These are phyloP conservation scores for Thalassaphorura encarpata DNA, from an alignment of 1,140 invertebrate species.

Conservation along the genomic window DNA sequence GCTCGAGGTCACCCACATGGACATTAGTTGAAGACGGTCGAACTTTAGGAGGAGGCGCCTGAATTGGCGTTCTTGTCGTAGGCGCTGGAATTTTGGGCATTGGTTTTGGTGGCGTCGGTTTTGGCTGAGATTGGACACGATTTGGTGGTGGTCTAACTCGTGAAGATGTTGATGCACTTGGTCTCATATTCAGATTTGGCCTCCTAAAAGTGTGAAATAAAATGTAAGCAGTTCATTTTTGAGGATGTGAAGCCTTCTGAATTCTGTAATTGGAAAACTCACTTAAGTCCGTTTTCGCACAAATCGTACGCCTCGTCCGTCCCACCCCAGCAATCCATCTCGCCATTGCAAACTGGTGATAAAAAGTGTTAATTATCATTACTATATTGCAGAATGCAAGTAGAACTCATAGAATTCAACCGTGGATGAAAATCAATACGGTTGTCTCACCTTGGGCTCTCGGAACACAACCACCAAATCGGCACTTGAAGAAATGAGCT, in stretches of 20 bases:
- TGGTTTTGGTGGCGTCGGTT: no score
- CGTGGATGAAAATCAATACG: no score
- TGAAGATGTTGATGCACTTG: neutral
- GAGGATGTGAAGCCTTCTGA: neutral
- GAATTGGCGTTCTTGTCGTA: no score
- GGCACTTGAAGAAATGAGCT: slow-evolving; percentile 3
- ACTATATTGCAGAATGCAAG: no score
- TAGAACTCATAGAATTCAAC: no score
- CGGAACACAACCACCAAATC: slow-evolving; percentile 14
- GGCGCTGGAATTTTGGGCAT: no score
- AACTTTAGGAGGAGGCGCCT: no score
- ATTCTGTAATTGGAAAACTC: neutral
- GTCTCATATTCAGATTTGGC: neutral
- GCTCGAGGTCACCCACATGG: no score
- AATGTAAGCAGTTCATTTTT: neutral
- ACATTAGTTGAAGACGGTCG: no score
- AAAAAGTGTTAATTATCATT: no score
- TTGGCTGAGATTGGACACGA: no score
- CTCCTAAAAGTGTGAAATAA: neutral
- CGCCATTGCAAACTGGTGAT: slow-evolving; percentile 12
- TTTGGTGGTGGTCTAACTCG: neutral
- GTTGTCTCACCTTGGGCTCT: no score
- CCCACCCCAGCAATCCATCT: slow-evolving; percentile 11
- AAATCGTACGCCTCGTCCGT: slow-evolving; percentile 9
- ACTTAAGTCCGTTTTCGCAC: neutral